A percentile compares a stretch with the other conserved stretches of the same genome.
phyloP scores from a whole-genome alignment of 92 coral and sea anemone genomes.

The Porites evermanni region DNA sequence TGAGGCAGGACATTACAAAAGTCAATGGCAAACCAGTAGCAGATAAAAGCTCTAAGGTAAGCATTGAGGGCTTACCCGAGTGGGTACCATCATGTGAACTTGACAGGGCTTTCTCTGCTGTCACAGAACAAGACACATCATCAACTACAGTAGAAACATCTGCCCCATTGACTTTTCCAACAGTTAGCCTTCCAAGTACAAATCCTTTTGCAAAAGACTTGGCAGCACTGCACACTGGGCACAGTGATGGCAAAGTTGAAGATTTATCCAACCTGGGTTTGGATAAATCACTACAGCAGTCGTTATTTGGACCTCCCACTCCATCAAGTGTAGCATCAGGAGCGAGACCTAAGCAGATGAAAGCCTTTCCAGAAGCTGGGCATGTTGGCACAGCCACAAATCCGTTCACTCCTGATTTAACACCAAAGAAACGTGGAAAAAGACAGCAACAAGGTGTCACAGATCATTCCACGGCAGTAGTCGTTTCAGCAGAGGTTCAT shows the following conservation, averaged over 20 bases:
- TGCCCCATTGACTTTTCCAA: slow-evolving; percentile 10
- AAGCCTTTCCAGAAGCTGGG: slow-evolving; percentile 7
- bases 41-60: slow-evolving; percentile 6
- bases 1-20: neutral
- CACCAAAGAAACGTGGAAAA: slow-evolving; percentile 26
- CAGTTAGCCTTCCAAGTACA: slow-evolving; percentile 47
- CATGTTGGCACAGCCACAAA: slow-evolving; percentile 17
- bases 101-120: slow-evolving; percentile 51
- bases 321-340: slow-evolving; percentile 51
- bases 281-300: slow-evolving; percentile 11
- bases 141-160: neutral
- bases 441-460: slow-evolving; percentile 13
- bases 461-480: slow-evolving; percentile 11
- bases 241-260: slow-evolving; percentile 4
- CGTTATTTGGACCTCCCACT: slow-evolving; percentile 45
- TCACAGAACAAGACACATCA: neutral
- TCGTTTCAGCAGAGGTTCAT: slow-evolving; percentile 41
- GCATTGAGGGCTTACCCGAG: slow-evolving; percentile 29
- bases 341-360: slow-evolving; percentile 62
- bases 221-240: slow-evolving; percentile 28
- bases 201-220: slow-evolving; percentile 77
- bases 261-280: neutral
- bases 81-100: slow-evolving; percentile 49
- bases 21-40: neutral
- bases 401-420: slow-evolving; percentile 54